These are phyloP conservation scores for Acheta domesticus DNA, from an alignment of 2,888 invertebrate species.

Conservation along the genomic window DNA sequence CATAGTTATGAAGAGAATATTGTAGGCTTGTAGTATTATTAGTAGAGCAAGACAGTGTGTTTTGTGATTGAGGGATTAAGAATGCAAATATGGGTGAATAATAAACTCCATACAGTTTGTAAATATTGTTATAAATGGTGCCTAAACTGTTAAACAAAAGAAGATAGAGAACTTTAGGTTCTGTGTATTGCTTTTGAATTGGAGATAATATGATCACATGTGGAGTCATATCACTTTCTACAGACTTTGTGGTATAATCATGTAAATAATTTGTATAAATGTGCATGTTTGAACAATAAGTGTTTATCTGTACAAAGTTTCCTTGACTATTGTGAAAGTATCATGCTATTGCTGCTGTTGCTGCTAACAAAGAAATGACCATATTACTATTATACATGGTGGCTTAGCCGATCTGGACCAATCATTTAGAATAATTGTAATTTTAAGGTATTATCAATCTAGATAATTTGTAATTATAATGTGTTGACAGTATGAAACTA, in stretches of 20 bases:
- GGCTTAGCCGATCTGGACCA: slow-evolving; percentile 32
- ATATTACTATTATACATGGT: slow-evolving; percentile 19
- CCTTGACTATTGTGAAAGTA: slow-evolving; percentile 11
- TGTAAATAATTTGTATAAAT: slow-evolving; percentile 33
- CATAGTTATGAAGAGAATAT: background rate
- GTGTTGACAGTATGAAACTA: slow-evolving; percentile 20
- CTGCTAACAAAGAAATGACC: background rate
- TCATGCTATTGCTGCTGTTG: slow-evolving; percentile 18
- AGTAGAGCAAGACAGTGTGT: background rate
- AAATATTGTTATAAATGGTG: slow-evolving; percentile 34
- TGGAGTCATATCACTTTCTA: slow-evolving; percentile 32
- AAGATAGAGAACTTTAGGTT: slow-evolving; percentile 19
- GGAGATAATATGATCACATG: slow-evolving; percentile 20
- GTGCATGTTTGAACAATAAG: slow-evolving; percentile 29
- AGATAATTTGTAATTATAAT: slow-evolving; percentile 28
- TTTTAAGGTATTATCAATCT: slow-evolving; percentile 27
- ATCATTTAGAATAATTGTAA: slow-evolving; percentile 21
- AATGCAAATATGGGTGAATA: background rate
- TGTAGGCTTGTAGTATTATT: slow-evolving; percentile 18
- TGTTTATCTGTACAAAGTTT: slow-evolving; percentile 29
- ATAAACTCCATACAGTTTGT: slow-evolving; percentile 25
- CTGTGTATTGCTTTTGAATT: slow-evolving; percentile 1
- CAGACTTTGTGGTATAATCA: slow-evolving; percentile 25
- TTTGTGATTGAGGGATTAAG: background rate
- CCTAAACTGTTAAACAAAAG: slow-evolving; percentile 29